Conservation (phyloP, 2,888 invertebrate genomes). For the Himalopsyche tibetana region DNA sequence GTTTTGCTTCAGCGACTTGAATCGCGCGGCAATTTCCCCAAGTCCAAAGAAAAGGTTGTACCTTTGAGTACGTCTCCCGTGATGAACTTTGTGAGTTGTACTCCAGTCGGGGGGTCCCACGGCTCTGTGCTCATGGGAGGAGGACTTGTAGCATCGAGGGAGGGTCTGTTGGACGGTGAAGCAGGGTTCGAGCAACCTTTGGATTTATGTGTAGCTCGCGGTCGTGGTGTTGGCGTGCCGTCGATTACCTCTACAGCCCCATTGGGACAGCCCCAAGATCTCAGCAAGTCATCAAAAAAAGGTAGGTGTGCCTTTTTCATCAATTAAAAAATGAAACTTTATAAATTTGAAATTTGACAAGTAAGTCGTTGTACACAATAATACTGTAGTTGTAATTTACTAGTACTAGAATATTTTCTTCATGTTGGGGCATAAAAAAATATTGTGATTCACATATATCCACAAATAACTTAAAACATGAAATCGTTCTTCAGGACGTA, state of each 20-base stretch:
- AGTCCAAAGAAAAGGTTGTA: constrained; percentile 5
- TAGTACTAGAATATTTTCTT: too few relatives aligned
- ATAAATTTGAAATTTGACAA: too few relatives aligned
- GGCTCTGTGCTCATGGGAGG: constrained; percentile 46
- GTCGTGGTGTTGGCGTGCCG: constrained; percentile 69
- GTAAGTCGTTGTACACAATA: too few relatives aligned
- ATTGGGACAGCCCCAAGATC: constrained; percentile 57
- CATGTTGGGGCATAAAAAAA: too few relatives aligned
- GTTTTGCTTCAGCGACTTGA: constrained; percentile 51
- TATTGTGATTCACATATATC: not conserved
- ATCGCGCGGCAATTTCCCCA: not conserved
- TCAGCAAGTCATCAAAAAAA: constrained; percentile 65
- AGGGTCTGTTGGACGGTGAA: not conserved
- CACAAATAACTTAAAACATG: not conserved
- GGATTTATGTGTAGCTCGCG: constrained; percentile 79
- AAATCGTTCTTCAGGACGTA: too few relatives aligned
- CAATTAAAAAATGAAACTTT: too few relatives aligned
- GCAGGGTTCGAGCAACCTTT: constrained; percentile 75
- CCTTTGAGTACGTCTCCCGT: not conserved
- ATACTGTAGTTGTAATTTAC: too few relatives aligned
- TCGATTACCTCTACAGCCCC: constrained; percentile 64
- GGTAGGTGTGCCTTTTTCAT: constrained; percentile 61
- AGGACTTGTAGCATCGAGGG: constrained; percentile 53
- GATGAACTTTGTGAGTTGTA: constrained; percentile 61
- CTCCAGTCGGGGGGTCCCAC: constrained; percentile 58